Percentiles rank a stretch among this genome's conserved stretches.
Conservation (phyloP, 2,113 vertebrate genomes). For the Nestor notabilis region DNA sequence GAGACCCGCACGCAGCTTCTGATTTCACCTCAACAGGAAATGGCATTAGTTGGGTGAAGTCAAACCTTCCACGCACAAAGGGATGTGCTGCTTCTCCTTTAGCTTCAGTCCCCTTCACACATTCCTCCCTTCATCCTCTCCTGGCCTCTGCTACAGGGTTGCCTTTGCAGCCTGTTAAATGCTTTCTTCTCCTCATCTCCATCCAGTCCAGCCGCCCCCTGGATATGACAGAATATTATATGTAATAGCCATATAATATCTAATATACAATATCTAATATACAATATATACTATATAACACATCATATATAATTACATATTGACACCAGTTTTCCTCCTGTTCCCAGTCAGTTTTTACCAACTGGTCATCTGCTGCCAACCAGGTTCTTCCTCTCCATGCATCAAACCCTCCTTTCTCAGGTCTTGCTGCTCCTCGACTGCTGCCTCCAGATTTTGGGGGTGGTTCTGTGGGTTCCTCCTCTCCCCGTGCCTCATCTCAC, state of each 20-base stretch:
- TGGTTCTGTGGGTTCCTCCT: background rate
- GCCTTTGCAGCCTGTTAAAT: background rate
- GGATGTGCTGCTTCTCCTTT: background rate
- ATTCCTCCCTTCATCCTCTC: background rate
- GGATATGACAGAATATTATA: background rate
- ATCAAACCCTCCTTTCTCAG: background rate
- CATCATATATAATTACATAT: background rate
- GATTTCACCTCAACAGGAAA: too few species aligned
- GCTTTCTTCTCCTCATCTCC: background rate
- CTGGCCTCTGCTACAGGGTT: background rate
- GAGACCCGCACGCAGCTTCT: fast-evolving
- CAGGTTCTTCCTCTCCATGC: background rate
- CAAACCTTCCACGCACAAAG: fast-evolving
- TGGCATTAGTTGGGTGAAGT: fast-evolving
- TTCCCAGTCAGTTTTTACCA: background rate
- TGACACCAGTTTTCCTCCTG: background rate
- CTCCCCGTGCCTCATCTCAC: background rate
- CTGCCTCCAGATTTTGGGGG: background rate
- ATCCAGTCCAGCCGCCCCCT: background rate
- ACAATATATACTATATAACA: too few species aligned
- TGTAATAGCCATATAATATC: background rate
- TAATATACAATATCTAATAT: too few species aligned
- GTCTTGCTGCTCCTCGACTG: fast-evolving
- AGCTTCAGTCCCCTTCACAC: background rate
- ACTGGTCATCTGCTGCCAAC: background rate